phyloP scores from a whole-genome alignment of 2,797 vertebrate genomes.

The Cichlasoma orientale region DNA sequence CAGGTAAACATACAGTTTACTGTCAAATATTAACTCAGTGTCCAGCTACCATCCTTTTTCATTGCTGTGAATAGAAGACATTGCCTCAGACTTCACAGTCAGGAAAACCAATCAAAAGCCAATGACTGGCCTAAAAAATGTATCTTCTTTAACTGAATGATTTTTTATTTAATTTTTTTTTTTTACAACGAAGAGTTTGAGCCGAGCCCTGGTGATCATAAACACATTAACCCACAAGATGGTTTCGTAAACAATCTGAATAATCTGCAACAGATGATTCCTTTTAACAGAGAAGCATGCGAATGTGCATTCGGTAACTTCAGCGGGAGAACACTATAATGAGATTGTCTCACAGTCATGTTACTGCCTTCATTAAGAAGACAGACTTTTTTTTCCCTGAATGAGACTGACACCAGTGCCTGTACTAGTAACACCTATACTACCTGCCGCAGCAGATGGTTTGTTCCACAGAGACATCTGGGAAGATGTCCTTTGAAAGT shows the following conservation, averaged over 20 bases:
- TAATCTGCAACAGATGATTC: background rate
- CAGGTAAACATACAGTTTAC: background rate
- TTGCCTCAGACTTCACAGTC: background rate
- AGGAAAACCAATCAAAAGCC: background rate
- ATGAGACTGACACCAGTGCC: background rate
- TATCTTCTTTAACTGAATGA: background rate
- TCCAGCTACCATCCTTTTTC: background rate
- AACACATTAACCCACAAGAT: background rate
- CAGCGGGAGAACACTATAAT: background rate
- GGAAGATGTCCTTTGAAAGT: slow-evolving; percentile 1
- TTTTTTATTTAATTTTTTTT: background rate
- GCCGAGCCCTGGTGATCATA: background rate
- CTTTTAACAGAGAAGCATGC: background rate
- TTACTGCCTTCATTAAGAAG: background rate
- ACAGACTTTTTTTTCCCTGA: background rate
- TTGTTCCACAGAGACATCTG: background rate
- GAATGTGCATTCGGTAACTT: background rate
- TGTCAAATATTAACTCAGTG: background rate
- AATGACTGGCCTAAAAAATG: background rate
- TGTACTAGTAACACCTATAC: background rate
- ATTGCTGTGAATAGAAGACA: background rate
- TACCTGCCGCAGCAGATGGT: slow-evolving; percentile 2
- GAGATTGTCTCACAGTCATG: background rate
- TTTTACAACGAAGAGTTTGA: background rate
- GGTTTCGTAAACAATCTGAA: background rate